Conservation (phyloP, 1,140 invertebrate species). For the Papilio machaon region DNA sequence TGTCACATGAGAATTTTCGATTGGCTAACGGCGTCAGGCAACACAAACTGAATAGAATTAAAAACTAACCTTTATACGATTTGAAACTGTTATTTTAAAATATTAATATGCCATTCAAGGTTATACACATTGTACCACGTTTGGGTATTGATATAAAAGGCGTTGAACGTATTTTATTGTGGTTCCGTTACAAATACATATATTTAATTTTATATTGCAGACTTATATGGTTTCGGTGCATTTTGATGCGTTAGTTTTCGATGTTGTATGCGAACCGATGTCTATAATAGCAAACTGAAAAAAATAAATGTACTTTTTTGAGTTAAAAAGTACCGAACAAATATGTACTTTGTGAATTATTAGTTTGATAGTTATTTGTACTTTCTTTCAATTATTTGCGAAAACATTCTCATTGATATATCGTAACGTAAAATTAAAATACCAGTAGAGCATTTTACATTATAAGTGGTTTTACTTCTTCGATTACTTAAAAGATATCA, state of each 20-base stretch:
- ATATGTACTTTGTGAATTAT: neutral
- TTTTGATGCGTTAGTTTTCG: neutral
- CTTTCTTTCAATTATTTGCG: too few species aligned
- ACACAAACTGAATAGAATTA: constrained; percentile 67
- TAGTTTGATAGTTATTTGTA: too few species aligned
- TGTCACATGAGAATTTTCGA: constrained; percentile 68
- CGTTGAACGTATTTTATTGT: constrained; percentile 36
- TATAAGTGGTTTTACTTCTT: too few species aligned
- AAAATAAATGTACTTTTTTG: too few species aligned
- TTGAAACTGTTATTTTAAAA: constrained; percentile 60
- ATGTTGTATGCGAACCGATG: neutral
- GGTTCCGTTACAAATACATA: constrained; percentile 41
- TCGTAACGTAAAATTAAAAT: too few species aligned
- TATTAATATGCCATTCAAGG: constrained; percentile 70
- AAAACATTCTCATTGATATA: too few species aligned
- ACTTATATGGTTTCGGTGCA: constrained; percentile 26
- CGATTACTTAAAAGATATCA: neutral
- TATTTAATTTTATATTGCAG: neutral
- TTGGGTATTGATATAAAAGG: constrained; percentile 47
- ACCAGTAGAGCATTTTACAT: too few species aligned
- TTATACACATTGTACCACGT: constrained; percentile 59
- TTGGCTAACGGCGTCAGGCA: constrained; percentile 67
- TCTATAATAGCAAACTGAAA: neutral
- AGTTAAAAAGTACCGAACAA: neutral
- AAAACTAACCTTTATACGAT: constrained; percentile 66